Evolutionary conservation across 2,888 invertebrate genomes (phyloP), one percentile per base, ranked within the genome.

Genomic region (Agrochola lychnidis): DNA sequence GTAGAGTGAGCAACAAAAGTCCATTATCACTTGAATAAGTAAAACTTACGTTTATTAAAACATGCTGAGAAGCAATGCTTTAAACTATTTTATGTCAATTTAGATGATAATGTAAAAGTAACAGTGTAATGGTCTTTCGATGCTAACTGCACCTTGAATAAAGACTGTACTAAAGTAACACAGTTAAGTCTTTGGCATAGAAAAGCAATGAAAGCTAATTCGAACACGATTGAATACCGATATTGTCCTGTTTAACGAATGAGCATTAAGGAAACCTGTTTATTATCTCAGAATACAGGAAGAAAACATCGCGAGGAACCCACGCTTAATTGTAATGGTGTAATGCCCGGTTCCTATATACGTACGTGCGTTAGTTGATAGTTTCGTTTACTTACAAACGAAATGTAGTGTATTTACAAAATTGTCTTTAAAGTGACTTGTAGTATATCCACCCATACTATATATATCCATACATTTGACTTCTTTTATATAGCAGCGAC

Each of bases 291-390:
- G 14, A 48, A 62, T 59, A 63, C 42, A 45, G 69, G 72, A 74
- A 62, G 71, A 84, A 87, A 87, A 68, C 73, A 81, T 78, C 67
- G 36, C 36, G 5, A 36, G 19, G 25, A 56, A 67, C 79, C 82
- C 76, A 86, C 85, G 76, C 76, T 10, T 78, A 72, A 80, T 80
- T 82, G 76, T 78, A 75, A 68, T 79, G 42, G 76, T 62, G 67
- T 78, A 42, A 53, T 61, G n/a, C 40, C 6, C 2, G 9, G 56
- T 70, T 73, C 19, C 22, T 69, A 56, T 51, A 40, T 45, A 59
- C 48, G 6, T n/a, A n/a, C n/a, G n/a, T n/a, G n/a, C n/a, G n/a
- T 40, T 4, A 19, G 42, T n/a, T 61, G 9, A 16, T 3, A 4
- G 19, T 45, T 30, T 30, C 9, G 59, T 57, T 22, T 51, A 45